These are phyloP conservation scores for Eulimnadia texana DNA, from an alignment of 1,140 invertebrate genomes.

Conservation along the genomic window DNA sequence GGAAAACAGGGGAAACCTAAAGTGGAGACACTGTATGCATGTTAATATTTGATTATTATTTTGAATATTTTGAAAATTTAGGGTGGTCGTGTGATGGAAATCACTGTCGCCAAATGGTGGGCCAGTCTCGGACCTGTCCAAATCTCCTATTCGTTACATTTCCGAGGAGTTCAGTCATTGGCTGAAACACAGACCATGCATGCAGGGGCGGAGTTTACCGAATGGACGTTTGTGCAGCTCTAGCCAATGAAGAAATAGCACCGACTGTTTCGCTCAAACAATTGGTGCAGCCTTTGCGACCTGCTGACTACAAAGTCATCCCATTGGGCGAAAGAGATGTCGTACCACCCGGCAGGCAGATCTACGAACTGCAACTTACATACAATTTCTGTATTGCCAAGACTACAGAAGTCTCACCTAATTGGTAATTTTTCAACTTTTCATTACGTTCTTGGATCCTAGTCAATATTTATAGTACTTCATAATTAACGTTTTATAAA, in stretches of 20 bases:
- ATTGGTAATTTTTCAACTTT: slow-evolving; percentile 28
- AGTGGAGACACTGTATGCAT: too few relatives aligned
- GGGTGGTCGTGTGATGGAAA: slow-evolving; percentile 62
- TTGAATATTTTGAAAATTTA: slow-evolving; percentile 27
- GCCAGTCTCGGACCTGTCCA: slow-evolving; percentile 62
- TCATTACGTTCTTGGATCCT: neutral
- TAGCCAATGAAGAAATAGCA: slow-evolving; percentile 64
- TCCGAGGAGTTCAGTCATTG: slow-evolving; percentile 63
- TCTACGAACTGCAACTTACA: slow-evolving; percentile 73
- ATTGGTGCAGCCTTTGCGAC: slow-evolving; percentile 62
- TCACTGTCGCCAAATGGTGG: slow-evolving; percentile 90
- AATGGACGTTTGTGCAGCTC: slow-evolving; percentile 46
- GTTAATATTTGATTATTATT: slow-evolving; percentile 3
- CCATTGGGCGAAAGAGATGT: slow-evolving; percentile 59
- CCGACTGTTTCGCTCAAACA: slow-evolving; percentile 60
- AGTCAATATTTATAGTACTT: neutral
- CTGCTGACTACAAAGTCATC: slow-evolving; percentile 57
- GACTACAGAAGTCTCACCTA: slow-evolving; percentile 62
- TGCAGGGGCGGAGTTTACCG: slow-evolving; percentile 56
- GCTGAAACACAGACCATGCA: slow-evolving; percentile 43
- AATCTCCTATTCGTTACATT: slow-evolving; percentile 59
- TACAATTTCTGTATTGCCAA: slow-evolving; percentile 75
- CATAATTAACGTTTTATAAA: too few relatives aligned
- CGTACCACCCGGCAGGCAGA: slow-evolving; percentile 68
- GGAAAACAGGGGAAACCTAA: too few relatives aligned